A percentile compares a stretch with the other conserved stretches of the same genome.
Evolutionary conservation across 2,888 invertebrate species (phyloP).

Genomic region (Scaptomyza cyrtandrae): DNA sequence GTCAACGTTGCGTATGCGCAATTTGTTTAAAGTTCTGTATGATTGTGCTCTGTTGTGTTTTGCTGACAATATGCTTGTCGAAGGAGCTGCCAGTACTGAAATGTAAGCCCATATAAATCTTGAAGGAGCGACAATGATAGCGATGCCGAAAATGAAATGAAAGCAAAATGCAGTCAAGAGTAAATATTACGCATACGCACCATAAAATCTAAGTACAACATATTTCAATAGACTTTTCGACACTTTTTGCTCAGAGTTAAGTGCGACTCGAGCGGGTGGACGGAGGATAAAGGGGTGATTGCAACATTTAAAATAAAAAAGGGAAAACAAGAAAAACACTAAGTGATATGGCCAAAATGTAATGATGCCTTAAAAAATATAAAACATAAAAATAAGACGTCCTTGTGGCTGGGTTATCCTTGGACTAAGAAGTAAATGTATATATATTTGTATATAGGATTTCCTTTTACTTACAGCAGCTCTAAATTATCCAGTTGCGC

Average conservation of each 20-base stretch:
- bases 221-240: slow-evolving; percentile 79
- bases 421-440: not conserved
- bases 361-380: slow-evolving; percentile 18
- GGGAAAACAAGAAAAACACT: slow-evolving; percentile 26
- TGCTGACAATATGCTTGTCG: slow-evolving; percentile 42
- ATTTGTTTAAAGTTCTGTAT: slow-evolving; percentile 42
- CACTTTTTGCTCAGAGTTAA: slow-evolving; percentile 50
- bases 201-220: slow-evolving; percentile 79
- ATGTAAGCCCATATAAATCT: slow-evolving; percentile 70
- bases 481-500: slow-evolving; percentile 84
- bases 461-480: slow-evolving; percentile 85
- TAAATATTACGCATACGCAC: slow-evolving; percentile 79
- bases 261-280: too few species aligned
- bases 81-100: slow-evolving; percentile 18
- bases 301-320: slow-evolving; percentile 33
- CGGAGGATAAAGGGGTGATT: not conserved
- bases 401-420: slow-evolving; percentile 5
- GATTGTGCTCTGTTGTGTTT: slow-evolving; percentile 10
- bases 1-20: slow-evolving; percentile 45
- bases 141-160: slow-evolving; percentile 58
- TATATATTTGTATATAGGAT: slow-evolving; percentile 2
- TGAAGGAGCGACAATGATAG: slow-evolving; percentile 48
- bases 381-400: not conserved
- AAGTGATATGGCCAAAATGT: slow-evolving; percentile 43
- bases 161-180: slow-evolving; percentile 75